Evolutionary conservation across 2,797 vertebrate genomes (phyloP), one percentile per base, ranked within the genome.

Genomic region (Hipposideros larvatus): DNA sequence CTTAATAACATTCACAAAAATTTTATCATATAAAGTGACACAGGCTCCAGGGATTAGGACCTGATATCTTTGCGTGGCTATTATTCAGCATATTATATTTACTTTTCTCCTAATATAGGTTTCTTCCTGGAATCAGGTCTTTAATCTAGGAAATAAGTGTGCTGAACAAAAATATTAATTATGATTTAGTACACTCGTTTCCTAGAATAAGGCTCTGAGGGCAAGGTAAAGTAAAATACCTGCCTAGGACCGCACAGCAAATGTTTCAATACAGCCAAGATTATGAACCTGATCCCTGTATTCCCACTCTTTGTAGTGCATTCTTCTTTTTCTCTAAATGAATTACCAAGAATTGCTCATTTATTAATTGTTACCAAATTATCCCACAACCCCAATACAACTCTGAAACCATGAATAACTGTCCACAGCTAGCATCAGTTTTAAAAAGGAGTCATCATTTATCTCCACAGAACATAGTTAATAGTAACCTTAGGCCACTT

Each of bases 171-270:
- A 94, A 61, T 34, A 65, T 61, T 77, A 66, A 78, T 71, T 75
- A 73, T 70, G 46, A 93, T 68, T 92, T 90, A 63, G 74, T 87
- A 53, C 6, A 75, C 7, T 96, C 53, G 71, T 75, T 92, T 95
- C 41, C 21, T 55, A 86, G 82, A 95, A 93, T 63, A 96, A 68
- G 65, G 78, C 41, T 96, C 59, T 78, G 57, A 92, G 65, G 53
- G 48, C 70, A 66, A 92, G 84, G 91, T 88, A 96, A 82, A 90
- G 87, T 84, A 91, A 96, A 79, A 71, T 92, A 88, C n/a, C 65
- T 86, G 57, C 74, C 48, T 51, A n/a, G 73, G 65, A 86, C 61
- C 11, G 11, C 43, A 71, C 2, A 73, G 87, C 34, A 61, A 71
- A 86, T 84, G 43, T 88, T 96, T 61, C 88, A 57, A 94, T 87